Base-by-base conservation (phyloP, 2,113 vertebrate genomes). In the Rattus rattus region DNA sequence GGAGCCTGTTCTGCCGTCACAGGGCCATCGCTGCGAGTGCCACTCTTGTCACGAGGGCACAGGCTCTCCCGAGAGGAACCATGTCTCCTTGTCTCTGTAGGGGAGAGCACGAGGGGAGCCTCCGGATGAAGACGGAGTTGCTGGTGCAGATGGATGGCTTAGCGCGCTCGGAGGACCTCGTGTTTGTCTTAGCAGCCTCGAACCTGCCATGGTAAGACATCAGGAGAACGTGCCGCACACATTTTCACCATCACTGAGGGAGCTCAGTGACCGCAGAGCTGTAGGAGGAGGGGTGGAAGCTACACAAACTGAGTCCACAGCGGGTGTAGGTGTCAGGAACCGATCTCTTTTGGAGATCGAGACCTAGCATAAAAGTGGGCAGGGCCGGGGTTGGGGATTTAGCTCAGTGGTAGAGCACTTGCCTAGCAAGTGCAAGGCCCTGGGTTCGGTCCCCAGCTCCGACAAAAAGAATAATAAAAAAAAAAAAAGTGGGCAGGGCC, bases 121-220 rank as follows among this genome's bases (percentile, higher is more conserved):
- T 99, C 24, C 98, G 99, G 98, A 99, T 99, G 99, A 99, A 99
- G 98, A 99, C 99, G 0, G 99, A 99, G 98, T 98, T 99, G 63
- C 98, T 99, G 98, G 99, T 99, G 88, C 99, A 99, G 99, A 99
- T 99, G 99, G 99, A 99, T 33, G 99, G 99, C 81, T 98, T 99
- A 97, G 99, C 99, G 3, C 99, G 91, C 96, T 99, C 99, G 7
- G 99, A 99, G 13, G 99, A 99, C 97, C 99, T 99, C 49, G 99
- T 99, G 93, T 99, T 99, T 98, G 99, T 99, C 86, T 98, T 99
- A 96, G 99, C 99, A 93, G 99, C 99, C 91, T 99, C 99, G 98
- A 99, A 99, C 98, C 98, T 99, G 97, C 99, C 99, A 0, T 99
- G 99, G 99, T 99, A 99, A 99, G 98, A 97, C 91, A 96, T 95